These are phyloP conservation scores for Aproaerema taeniolella DNA, from an alignment of 2,888 invertebrate species.

Conservation along the genomic window DNA sequence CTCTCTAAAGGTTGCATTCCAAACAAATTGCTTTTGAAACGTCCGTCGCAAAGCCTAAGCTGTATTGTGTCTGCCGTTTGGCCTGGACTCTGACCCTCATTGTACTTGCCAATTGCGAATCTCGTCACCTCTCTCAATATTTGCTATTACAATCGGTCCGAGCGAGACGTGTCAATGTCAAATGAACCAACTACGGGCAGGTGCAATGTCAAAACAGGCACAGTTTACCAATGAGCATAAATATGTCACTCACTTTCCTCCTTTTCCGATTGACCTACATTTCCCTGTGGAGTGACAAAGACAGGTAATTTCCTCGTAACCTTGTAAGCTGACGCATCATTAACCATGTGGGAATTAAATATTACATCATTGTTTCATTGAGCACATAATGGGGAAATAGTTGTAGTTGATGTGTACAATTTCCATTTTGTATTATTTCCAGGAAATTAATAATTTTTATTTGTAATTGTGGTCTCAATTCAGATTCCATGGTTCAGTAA, in stretches of 20 bases:
- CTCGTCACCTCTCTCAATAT: not conserved
- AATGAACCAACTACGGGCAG: not conserved
- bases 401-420: not conserved
- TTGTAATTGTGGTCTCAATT: too few species aligned
- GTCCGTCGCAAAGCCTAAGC: not conserved
- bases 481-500: too few species aligned
- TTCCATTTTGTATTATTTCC: too few species aligned
- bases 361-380: constrained; percentile 1
- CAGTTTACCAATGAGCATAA: too few species aligned
- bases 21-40: constrained; percentile 2
- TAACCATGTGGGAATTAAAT: not conserved
- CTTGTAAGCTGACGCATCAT: not conserved
- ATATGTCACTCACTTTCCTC: too few species aligned
- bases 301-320: too few species aligned
- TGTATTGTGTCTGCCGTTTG: constrained; percentile 6
- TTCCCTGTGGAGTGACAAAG: too few species aligned
- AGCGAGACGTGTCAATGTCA: not conserved
- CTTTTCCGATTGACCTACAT: too few species aligned
- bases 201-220: not conserved
- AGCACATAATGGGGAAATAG: not conserved
- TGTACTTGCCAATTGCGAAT: constrained; percentile 11
- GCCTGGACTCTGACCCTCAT: constrained; percentile 10
- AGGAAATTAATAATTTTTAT: too few species aligned
- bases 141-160: not conserved
- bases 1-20: not conserved